phyloP scores from a whole-genome alignment of 2,113 vertebrate genomes.

The Odocoileus hemionus region DNA sequence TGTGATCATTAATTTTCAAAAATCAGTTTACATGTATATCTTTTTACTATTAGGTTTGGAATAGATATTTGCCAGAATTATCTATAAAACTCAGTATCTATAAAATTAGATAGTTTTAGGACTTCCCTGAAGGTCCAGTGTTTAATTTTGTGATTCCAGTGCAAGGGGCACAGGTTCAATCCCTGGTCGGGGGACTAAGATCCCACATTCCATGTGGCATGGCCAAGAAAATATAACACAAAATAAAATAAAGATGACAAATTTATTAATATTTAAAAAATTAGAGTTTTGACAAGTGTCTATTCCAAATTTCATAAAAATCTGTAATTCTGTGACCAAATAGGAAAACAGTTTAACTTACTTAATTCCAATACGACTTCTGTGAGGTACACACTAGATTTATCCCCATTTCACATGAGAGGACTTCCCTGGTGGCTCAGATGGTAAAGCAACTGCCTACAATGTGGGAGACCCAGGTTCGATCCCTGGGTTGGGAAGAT shows the following conservation, averaged over 20 bases:
- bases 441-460: too few relatives aligned
- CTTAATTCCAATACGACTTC: not conserved
- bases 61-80: not conserved
- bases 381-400: not conserved
- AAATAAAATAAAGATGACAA: not conserved
- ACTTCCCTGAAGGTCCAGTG: not conserved
- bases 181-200: not conserved
- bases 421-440: not conserved
- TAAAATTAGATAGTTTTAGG: not conserved
- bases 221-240: not conserved
- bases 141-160: not conserved
- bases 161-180: not conserved
- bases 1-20: not conserved
- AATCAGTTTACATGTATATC: not conserved
- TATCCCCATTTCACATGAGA: not conserved
- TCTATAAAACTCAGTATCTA: not conserved
- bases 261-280: not conserved
- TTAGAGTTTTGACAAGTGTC: not conserved
- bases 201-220: not conserved
- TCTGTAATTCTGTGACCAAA: constrained; percentile 28
- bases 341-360: not conserved
- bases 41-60: constrained; percentile 5
- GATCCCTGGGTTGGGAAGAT: too few relatives aligned
- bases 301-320: not conserved
- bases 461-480: too few relatives aligned